A percentile compares a stretch with the other conserved stretches of the same genome.
These are phyloP conservation scores for Brachionus koreanus DNA, from an alignment of 1,140 invertebrate species.

Conservation along the genomic window DNA sequence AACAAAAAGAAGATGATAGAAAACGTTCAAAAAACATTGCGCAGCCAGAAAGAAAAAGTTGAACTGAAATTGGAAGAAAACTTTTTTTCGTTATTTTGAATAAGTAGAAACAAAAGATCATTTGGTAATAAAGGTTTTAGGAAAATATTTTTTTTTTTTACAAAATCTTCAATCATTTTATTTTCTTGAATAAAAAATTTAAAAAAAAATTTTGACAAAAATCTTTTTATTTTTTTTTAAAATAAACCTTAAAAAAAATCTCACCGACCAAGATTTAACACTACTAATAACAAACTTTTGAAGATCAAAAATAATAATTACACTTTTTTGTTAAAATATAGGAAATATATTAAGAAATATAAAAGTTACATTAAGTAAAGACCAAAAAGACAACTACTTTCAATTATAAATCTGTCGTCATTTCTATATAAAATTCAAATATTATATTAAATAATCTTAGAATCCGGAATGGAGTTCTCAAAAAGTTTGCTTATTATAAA, in stretches of 20 bases:
- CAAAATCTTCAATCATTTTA: background rate
- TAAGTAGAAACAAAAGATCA: too few relatives aligned
- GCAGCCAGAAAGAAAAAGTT: background rate
- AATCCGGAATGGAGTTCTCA: background rate
- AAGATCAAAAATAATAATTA: background rate
- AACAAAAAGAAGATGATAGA: slow-evolving; percentile 6
- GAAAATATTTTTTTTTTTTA: too few relatives aligned
- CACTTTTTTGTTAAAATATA: background rate
- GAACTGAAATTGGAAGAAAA: too few relatives aligned
- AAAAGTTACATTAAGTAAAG: background rate
- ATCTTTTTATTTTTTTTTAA: background rate
- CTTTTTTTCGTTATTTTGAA: too few relatives aligned
- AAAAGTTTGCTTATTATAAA: background rate
- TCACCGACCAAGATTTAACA: background rate
- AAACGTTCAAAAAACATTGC: background rate
- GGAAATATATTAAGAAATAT: background rate
- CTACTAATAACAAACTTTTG: background rate
- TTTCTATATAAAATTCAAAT: background rate
- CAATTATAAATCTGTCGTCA: background rate
- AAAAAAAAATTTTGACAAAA: background rate
- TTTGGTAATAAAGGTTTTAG: too few relatives aligned
- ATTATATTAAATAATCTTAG: background rate
- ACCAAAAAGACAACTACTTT: background rate
- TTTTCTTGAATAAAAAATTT: background rate
- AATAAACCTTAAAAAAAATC: background rate